Evolutionary conservation across 2,797 vertebrate species (phyloP).

Genomic region (Melanogrammus aeglefinus): DNA sequence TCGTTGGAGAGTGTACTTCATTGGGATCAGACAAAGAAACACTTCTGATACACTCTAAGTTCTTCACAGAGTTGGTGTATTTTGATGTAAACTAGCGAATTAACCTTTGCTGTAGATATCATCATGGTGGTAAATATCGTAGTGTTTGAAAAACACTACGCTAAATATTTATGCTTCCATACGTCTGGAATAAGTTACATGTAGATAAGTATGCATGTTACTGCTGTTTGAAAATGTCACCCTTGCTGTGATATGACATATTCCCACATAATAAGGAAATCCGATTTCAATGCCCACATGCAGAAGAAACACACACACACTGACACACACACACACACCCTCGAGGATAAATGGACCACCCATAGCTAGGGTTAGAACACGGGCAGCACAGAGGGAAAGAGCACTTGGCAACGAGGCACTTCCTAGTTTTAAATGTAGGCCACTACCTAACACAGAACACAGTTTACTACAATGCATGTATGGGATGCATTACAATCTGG

Average conservation of each 20-base stretch:
- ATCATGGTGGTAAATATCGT: too few relatives aligned
- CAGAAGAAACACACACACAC: conserved; percentile 13
- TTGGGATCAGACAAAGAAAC: too few relatives aligned
- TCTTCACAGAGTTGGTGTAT: too few relatives aligned
- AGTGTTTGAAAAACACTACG: too few relatives aligned
- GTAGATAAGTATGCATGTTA: too few relatives aligned
- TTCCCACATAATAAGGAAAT: background rate
- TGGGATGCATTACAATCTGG: background rate
- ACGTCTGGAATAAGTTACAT: background rate
- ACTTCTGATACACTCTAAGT: too few relatives aligned
- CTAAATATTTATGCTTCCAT: too few relatives aligned
- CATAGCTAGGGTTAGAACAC: conserved; percentile 39
- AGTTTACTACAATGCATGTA: background rate
- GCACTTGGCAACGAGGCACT: conserved; percentile 25
- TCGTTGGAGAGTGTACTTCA: too few relatives aligned
- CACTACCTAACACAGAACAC: conserved; percentile 12
- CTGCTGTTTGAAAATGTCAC: background rate
- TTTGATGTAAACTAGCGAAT: too few relatives aligned
- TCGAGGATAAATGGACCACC: conserved; percentile 29
- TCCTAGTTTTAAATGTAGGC: conserved; percentile 36
- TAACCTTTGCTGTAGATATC: too few relatives aligned
- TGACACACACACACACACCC: conserved; percentile 15
- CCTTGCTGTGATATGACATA: background rate
- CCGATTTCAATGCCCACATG: conserved; percentile 12
- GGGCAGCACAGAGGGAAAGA: conserved; percentile 33